These are phyloP conservation scores for Hypomesus transpacificus DNA, from an alignment of 2,113 vertebrate genomes.

Conservation along the genomic window DNA sequence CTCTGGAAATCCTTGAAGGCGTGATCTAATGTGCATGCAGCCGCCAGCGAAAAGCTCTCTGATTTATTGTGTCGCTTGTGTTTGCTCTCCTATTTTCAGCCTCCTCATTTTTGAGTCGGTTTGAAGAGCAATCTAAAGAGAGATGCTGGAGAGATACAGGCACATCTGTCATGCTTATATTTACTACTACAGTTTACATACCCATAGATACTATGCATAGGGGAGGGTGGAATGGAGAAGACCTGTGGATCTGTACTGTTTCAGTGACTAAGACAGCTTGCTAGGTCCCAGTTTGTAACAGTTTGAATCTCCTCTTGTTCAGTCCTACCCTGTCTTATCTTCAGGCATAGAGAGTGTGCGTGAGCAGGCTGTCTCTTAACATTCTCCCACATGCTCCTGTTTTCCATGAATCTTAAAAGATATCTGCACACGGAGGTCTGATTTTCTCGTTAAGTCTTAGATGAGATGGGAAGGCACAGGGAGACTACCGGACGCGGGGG, in stretches of 20 bases:
- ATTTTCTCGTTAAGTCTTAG: constrained; percentile 69
- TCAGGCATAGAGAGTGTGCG: constrained; percentile 5
- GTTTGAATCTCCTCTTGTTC: too few species aligned
- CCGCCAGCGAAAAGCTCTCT: constrained; percentile 94
- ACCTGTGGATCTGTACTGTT: not conserved
- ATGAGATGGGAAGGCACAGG: constrained; percentile 60
- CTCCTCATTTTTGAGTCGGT: constrained; percentile 30
- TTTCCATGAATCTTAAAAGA: constrained; percentile 62
- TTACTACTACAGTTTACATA: constrained; percentile 25
- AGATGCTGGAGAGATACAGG: constrained; percentile 30
- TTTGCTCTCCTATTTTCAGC: constrained; percentile 44
- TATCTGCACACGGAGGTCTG: constrained; percentile 60
- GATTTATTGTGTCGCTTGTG: constrained; percentile 82
- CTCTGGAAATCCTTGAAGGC: constrained; percentile 96
- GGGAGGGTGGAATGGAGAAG: not conserved
- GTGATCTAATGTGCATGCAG: constrained; percentile 99
- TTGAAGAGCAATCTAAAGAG: constrained; percentile 29
- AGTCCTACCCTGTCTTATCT: constrained; percentile 13
- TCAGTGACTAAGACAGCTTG: not conserved
- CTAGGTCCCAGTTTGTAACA: too few species aligned
- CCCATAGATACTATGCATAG: constrained; percentile 45
- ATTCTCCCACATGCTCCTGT: constrained; percentile 43
- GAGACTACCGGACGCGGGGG: constrained; percentile 31
- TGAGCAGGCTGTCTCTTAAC: constrained; percentile 35
- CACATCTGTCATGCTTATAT: constrained; percentile 41